Evolutionary conservation across 2,888 invertebrate genomes (phyloP).

Genomic region (Cataglyphis rosenhaueri): DNA sequence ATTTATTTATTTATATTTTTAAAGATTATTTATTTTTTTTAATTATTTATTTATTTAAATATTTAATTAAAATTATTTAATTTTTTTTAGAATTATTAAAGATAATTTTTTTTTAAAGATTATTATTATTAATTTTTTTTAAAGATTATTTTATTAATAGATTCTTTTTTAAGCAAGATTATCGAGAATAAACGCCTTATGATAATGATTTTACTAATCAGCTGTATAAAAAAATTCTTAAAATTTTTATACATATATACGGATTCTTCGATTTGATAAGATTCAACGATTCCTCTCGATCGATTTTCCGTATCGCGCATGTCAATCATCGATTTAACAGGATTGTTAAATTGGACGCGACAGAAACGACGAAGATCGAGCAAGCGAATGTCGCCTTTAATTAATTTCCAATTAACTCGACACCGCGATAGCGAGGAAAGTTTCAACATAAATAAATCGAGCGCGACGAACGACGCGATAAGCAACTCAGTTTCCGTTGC

Average conservation of each 20-base stretch:
- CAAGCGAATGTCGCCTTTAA: constrained; percentile 28
- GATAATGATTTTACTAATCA: too few relatives aligned
- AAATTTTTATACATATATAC: background rate
- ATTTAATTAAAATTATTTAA: too few relatives aligned
- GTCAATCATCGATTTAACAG: constrained; percentile 39
- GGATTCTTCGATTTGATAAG: background rate
- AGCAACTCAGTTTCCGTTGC: constrained; percentile 24
- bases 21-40: too few relatives aligned
- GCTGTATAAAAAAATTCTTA: too few relatives aligned
- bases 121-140: too few relatives aligned
- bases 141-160: too few relatives aligned
- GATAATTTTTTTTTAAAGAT: too few relatives aligned
- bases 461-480: constrained; percentile 33
- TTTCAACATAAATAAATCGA: constrained; percentile 59
- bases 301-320: constrained; percentile 37
- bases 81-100: too few relatives aligned
- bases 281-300: background rate
- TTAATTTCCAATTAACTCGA: constrained; percentile 53
- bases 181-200: too few relatives aligned
- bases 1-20: too few relatives aligned
- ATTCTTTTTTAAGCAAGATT: background rate
- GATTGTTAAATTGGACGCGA: constrained; percentile 30
- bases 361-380: constrained; percentile 15
- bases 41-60: too few relatives aligned
- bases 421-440: constrained; percentile 45